Percentiles rank a stretch among this genome's conserved stretches.
Evolutionary conservation across 2,113 vertebrate genomes (phyloP).

Genomic region (Herpetotheres cachinnans): DNA sequence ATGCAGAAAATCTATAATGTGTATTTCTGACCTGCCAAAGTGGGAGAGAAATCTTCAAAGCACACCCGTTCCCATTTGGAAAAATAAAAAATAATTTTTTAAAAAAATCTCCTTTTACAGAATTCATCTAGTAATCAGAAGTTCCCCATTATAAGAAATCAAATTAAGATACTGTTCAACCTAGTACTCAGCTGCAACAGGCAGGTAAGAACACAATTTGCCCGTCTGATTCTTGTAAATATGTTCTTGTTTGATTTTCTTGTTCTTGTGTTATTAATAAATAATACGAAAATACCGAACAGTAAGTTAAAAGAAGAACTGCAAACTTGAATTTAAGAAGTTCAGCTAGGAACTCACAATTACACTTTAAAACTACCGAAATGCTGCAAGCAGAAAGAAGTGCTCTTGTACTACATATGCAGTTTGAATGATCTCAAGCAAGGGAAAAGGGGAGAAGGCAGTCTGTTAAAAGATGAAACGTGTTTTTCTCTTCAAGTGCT

Average conservation of each 20-base stretch:
- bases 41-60: background rate
- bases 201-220: background rate
- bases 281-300: background rate
- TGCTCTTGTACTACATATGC: fast-evolving
- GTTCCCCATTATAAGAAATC: background rate
- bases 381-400: background rate
- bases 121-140: background rate
- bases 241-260: background rate
- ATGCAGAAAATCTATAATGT: too few relatives aligned
- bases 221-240: background rate
- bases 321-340: background rate
- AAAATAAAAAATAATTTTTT: too few relatives aligned
- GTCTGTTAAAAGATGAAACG: background rate
- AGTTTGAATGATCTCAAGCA: background rate
- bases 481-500: too few relatives aligned
- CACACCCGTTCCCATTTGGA: background rate
- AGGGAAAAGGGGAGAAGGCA: background rate
- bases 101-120: background rate
- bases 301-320: background rate
- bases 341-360: background rate
- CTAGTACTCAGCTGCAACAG: background rate
- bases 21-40: background rate
- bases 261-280: background rate
- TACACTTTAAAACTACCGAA: background rate
- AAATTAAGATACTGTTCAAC: background rate